Conservation (phyloP, 2,797 vertebrate species). For the Hybognathus amarus region DNA sequence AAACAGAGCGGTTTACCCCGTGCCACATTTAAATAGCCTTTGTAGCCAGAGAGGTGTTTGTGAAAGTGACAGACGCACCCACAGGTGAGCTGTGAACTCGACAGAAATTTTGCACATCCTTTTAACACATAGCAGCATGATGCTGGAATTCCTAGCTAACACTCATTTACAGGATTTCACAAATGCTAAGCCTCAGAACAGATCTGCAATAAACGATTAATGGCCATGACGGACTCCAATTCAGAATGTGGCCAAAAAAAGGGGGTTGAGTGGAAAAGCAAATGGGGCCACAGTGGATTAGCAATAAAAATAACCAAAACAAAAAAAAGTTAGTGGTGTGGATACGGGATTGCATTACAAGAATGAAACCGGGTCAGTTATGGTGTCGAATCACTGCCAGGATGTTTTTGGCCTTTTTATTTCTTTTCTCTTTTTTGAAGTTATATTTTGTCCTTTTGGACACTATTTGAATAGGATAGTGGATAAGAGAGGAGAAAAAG, state of each 20-base stretch:
- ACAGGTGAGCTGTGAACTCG: constrained; percentile 61
- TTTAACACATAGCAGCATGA: constrained; percentile 50
- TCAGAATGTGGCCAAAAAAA: constrained; percentile 28
- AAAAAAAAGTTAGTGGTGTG: too few relatives aligned
- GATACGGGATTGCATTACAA: too few relatives aligned
- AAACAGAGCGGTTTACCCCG: constrained; percentile 15
- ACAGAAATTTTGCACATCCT: constrained; percentile 54
- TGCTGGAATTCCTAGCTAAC: constrained; percentile 60
- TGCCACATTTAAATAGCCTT: constrained; percentile 49
- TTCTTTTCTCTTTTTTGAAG: background rate
- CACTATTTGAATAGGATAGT: background rate
- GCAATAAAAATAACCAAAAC: constrained; percentile 28
- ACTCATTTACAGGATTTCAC: constrained; percentile 52
- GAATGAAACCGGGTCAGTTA: background rate
- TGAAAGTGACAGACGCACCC: constrained; percentile 58
- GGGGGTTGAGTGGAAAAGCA: constrained; percentile 15
- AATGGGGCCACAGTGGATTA: constrained; percentile 26
- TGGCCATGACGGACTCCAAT: constrained; percentile 5
- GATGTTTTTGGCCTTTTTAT: background rate
- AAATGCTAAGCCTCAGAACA: constrained; percentile 33
- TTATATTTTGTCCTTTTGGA: background rate
- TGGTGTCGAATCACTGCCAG: background rate
- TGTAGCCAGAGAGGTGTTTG: constrained; percentile 56
- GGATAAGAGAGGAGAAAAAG: background rate
- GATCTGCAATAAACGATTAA: constrained; percentile 40